Percentiles rank a stretch among this genome's conserved stretches.
Conservation (phyloP, 1,140 invertebrate genomes). For the Notospermus geniculatus region DNA sequence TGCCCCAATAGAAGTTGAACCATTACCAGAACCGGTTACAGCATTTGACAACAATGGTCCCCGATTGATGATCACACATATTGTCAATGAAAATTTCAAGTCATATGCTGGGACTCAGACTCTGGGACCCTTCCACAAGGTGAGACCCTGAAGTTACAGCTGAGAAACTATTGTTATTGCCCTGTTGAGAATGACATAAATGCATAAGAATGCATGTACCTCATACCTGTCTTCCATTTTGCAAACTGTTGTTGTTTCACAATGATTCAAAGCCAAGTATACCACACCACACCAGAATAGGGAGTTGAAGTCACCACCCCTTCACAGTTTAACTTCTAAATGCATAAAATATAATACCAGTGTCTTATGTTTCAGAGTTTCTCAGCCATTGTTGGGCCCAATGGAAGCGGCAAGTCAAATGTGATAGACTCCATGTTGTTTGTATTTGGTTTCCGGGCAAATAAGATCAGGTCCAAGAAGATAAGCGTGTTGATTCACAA, state of each 20-base stretch:
- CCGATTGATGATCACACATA: slow-evolving; percentile 86
- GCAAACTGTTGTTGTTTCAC: neutral
- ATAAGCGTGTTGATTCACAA: slow-evolving; percentile 91
- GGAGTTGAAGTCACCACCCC: no score
- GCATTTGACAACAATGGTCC: slow-evolving; percentile 48
- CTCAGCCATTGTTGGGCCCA: slow-evolving; percentile 95
- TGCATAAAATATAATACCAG: neutral
- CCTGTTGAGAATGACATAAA: neutral
- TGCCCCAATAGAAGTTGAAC: slow-evolving; percentile 46
- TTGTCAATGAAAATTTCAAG: slow-evolving; percentile 95
- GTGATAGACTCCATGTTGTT: slow-evolving; percentile 99
- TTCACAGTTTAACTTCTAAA: no score
- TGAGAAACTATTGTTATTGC: no score
- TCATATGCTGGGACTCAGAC: slow-evolving; percentile 85
- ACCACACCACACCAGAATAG: neutral
- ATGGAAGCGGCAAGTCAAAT: slow-evolving; percentile 99
- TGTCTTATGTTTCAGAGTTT: slow-evolving; percentile 76
- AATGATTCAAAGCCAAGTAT: neutral
- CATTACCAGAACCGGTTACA: slow-evolving; percentile 40
- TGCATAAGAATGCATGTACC: neutral
- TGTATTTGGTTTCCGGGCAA: slow-evolving; percentile 96
- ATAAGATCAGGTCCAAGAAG: slow-evolving; percentile 95
- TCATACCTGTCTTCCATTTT: neutral
- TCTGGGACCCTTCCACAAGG: slow-evolving; percentile 61
- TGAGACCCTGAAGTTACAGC: no score